These are phyloP conservation scores for Hetaerina titia DNA, from an alignment of 2,888 invertebrate genomes.

Conservation along the genomic window DNA sequence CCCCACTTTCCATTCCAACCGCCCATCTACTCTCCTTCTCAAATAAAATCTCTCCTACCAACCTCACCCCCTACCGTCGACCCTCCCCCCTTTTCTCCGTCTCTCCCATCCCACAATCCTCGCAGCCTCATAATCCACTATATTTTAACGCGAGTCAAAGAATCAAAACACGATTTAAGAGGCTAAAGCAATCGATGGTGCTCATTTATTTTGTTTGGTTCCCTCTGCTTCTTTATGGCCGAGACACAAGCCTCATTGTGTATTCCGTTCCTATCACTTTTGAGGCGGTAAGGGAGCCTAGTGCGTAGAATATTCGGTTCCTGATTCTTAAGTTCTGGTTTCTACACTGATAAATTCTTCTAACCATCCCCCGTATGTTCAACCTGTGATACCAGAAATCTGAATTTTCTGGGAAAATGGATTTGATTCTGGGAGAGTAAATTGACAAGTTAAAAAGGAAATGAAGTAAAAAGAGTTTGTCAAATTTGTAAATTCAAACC, in stretches of 20 bases:
- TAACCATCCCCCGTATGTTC: too few species aligned
- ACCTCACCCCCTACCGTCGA: background rate
- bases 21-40: background rate
- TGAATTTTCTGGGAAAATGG: too few species aligned
- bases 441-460: too few species aligned
- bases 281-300: too few species aligned
- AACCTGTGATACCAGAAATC: too few species aligned
- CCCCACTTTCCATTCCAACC: background rate
- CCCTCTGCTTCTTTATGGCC: background rate
- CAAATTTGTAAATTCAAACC: too few species aligned
- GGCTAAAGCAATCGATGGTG: background rate
- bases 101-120: background rate
- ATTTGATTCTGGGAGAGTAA: too few species aligned
- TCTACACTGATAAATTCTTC: too few species aligned
- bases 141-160: background rate
- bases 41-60: background rate
- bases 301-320: too few species aligned
- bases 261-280: too few species aligned
- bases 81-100: background rate
- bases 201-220: background rate
- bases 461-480: too few species aligned
- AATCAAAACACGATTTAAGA: background rate
- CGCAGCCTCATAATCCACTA: background rate
- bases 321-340: too few species aligned
- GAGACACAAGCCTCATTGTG: background rate